phyloP scores from a whole-genome alignment of 2,113 vertebrate species.

The Greenwoodochromis staneri region DNA sequence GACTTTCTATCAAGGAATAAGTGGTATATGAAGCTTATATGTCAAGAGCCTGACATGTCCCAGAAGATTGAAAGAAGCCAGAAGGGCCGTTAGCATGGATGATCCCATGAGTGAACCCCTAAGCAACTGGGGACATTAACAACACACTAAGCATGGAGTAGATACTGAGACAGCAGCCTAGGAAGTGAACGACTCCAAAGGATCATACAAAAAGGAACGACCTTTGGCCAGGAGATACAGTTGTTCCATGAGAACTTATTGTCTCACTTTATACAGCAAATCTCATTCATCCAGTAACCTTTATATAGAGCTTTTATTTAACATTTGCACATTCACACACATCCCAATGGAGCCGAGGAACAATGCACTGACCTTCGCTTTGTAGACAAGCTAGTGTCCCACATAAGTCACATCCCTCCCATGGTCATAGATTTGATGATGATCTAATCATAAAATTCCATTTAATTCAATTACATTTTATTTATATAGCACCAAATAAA shows the following conservation, averaged over 20 bases:
- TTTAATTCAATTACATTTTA: not conserved
- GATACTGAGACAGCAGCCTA: not conserved
- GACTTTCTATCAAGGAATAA: not conserved
- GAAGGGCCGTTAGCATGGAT: not conserved
- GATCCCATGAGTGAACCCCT: not conserved
- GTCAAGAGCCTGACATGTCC: not conserved
- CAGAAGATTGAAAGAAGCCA: not conserved
- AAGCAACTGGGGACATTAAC: not conserved
- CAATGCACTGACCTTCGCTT: not conserved
- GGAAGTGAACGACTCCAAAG: not conserved
- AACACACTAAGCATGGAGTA: not conserved
- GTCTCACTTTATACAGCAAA: not conserved
- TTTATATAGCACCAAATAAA: not conserved
- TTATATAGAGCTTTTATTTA: not conserved
- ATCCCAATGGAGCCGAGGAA: not conserved
- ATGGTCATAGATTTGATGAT: not conserved
- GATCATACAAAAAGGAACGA: not conserved
- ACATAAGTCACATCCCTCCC: not conserved
- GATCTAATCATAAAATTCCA: not conserved
- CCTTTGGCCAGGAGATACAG: not conserved
- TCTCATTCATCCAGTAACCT: not conserved
- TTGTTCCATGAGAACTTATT: not conserved
- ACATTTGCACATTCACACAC: not conserved
- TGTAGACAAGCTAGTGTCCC: not conserved
- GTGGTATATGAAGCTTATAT: not conserved